phyloP scores from a whole-genome alignment of 2,888 invertebrate species.

The Agrotis ipsilon region DNA sequence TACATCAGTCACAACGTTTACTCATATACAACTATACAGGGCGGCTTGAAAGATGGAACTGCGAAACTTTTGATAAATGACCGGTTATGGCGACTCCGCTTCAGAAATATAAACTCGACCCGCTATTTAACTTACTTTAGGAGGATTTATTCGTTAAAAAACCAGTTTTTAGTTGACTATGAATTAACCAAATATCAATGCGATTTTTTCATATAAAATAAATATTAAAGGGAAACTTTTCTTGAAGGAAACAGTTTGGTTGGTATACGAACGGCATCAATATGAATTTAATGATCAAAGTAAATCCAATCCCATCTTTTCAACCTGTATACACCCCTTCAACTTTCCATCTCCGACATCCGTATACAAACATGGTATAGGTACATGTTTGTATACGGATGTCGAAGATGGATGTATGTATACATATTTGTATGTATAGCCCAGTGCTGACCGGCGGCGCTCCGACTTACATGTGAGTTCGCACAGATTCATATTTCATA shows the following conservation, averaged over 20 bases:
- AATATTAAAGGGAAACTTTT: no score
- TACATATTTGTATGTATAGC: not conserved
- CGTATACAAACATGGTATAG: not conserved
- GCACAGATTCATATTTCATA: conserved; percentile 65
- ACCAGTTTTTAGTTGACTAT: not conserved
- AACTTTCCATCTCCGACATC: not conserved
- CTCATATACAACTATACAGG: conserved; percentile 1
- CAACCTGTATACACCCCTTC: not conserved
- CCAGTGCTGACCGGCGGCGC: conserved; percentile 34
- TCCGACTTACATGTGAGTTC: conserved; percentile 39
- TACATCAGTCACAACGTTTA: conserved; percentile 10
- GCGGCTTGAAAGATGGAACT: not conserved
- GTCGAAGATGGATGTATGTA: no score
- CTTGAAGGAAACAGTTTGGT: not conserved
- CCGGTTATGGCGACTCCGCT: not conserved
- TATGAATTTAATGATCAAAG: not conserved
- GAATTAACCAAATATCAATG: not conserved
- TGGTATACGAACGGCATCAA: no score
- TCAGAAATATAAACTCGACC: not conserved
- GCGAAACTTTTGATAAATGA: conserved; percentile 19
- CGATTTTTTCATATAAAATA: no score
- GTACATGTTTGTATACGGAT: no score
- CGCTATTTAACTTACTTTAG: not conserved
- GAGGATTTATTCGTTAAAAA: not conserved
- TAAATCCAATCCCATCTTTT: not conserved